phyloP scores from a whole-genome alignment of 1,140 invertebrate species.

The Elysia chlorotica region DNA sequence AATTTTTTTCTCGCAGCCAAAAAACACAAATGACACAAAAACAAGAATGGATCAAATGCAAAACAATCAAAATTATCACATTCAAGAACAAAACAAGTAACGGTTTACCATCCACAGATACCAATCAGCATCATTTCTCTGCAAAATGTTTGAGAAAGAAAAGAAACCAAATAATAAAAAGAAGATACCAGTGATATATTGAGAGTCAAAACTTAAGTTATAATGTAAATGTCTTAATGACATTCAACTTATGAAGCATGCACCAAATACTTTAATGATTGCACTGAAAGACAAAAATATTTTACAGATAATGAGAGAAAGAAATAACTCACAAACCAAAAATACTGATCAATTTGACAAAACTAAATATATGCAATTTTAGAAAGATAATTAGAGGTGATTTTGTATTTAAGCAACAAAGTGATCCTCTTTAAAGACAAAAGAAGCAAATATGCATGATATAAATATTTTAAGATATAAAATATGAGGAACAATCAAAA shows the following conservation, averaged over 20 bases:
- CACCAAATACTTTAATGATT: too few relatives aligned
- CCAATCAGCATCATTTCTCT: slow-evolving; percentile 19
- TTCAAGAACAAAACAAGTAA: background rate
- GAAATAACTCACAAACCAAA: background rate
- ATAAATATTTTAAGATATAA: background rate
- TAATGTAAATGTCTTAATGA: too few relatives aligned
- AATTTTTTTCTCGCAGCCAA: too few relatives aligned
- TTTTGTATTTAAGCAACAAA: too few relatives aligned
- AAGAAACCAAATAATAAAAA: background rate
- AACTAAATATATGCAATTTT: too few relatives aligned
- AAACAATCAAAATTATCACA: background rate
- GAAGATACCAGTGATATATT: background rate
- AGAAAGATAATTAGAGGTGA: too few relatives aligned
- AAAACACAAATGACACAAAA: too few relatives aligned
- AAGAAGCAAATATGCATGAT: background rate
- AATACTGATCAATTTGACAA: background rate
- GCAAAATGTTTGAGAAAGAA: background rate
- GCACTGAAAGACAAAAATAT: background rate
- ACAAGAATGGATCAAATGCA: background rate
- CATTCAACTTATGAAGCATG: too few relatives aligned
- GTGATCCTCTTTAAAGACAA: background rate
- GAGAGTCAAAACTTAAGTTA: background rate
- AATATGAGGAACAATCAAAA: background rate
- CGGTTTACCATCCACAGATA: slow-evolving; percentile 10
- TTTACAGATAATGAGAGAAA: background rate